A percentile compares a stretch with the other conserved stretches of the same genome.
phyloP scores from a whole-genome alignment of 2,113 vertebrate species.

The Acrocephalus kingi region DNA sequence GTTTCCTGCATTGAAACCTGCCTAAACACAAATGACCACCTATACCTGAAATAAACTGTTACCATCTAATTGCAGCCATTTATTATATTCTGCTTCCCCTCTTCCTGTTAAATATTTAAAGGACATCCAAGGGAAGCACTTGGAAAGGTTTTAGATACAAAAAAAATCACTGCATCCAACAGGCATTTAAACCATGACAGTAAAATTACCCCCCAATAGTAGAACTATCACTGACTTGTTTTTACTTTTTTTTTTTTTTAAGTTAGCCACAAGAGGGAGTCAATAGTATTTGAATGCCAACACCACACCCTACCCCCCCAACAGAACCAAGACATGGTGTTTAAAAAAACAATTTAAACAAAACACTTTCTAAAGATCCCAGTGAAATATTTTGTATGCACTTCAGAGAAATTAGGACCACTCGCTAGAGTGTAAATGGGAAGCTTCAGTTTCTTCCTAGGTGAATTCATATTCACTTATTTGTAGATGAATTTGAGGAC shows the following conservation, averaged over 20 bases:
- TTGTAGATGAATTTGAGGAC: accelerated
- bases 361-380: background rate
- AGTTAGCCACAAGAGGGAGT: slow-evolving; percentile 41
- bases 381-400: background rate
- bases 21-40: background rate
- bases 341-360: background rate
- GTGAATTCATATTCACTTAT: background rate
- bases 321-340: background rate
- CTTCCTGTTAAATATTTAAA: background rate
- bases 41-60: background rate
- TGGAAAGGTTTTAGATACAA: background rate
- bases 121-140: background rate
- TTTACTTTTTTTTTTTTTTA: background rate
- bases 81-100: background rate
- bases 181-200: background rate
- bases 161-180: background rate
- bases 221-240: background rate
- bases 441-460: background rate
- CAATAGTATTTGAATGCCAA: background rate
- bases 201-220: background rate
- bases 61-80: background rate
- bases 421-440: background rate
- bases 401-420: background rate
- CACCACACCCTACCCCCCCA: background rate
- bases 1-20: background rate